Conservation (phyloP, 2,797 vertebrate genomes). For the Fistularia tabacaria region DNA sequence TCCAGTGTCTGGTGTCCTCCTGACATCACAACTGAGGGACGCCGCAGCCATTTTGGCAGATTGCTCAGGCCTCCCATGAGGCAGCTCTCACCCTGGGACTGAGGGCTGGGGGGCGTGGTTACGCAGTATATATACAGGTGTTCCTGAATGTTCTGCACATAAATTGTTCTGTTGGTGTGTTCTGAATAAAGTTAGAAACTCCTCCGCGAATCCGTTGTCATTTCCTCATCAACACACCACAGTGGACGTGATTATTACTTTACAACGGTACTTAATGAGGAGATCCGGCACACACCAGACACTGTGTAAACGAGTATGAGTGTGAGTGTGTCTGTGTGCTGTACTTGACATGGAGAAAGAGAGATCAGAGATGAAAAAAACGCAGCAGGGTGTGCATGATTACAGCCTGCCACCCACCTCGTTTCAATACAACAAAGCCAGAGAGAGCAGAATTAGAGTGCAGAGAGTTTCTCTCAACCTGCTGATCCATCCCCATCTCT, state of each 20-base stretch:
- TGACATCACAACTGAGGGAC: too few relatives aligned
- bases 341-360: slow-evolving; percentile 15
- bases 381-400: slow-evolving; percentile 55
- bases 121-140: too few relatives aligned
- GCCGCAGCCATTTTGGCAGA: too few relatives aligned
- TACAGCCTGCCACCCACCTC: slow-evolving; percentile 40
- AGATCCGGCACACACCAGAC: slow-evolving; percentile 22
- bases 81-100: too few relatives aligned
- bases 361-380: slow-evolving; percentile 46
- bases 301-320: slow-evolving; percentile 1
- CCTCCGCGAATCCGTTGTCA: too few relatives aligned
- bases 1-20: too few relatives aligned
- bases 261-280: slow-evolving; percentile 42
- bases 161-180: too few relatives aligned
- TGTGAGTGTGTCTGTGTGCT: slow-evolving; percentile 10
- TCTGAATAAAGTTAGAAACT: too few relatives aligned
- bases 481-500: slow-evolving; percentile 45
- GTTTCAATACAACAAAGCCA: slow-evolving; percentile 47
- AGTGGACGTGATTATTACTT: slow-evolving; percentile 49
- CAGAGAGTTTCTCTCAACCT: slow-evolving; percentile 32
- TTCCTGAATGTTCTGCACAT: too few relatives aligned
- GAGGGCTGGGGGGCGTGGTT: too few relatives aligned
- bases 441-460: slow-evolving; percentile 49
- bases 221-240: too few relatives aligned
- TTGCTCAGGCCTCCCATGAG: too few relatives aligned